Evolutionary conservation across 2,113 vertebrate species (phyloP).

Genomic region (Glareola pratincola): DNA sequence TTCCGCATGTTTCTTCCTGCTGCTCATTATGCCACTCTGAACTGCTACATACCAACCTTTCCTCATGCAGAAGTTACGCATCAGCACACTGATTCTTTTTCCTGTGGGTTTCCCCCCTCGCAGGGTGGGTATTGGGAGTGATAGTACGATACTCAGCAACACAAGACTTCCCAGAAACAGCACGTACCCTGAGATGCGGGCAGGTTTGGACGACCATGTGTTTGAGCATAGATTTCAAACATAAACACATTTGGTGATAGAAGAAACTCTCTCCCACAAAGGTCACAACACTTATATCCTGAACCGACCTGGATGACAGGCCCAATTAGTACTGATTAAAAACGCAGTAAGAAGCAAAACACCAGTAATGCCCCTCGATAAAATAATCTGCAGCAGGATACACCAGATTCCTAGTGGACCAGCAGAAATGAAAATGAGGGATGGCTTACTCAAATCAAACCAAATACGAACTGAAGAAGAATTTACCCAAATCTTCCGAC

Average conservation of each 20-base stretch:
- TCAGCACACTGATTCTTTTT: neutral
- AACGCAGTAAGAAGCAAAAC: neutral
- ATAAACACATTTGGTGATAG: conserved; percentile 6
- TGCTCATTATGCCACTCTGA: neutral
- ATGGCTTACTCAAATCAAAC: conserved; percentile 9
- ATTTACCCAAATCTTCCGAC: conserved; percentile 34
- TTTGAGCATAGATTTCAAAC: conserved; percentile 12
- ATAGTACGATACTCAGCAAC: neutral
- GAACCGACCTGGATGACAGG: neutral
- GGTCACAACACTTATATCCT: neutral
- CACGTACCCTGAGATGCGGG: neutral
- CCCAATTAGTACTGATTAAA: neutral
- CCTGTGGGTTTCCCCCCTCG: neutral
- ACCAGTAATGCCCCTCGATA: neutral
- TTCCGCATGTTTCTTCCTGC: neutral
- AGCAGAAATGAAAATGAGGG: conserved; percentile 3
- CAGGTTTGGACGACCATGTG: neutral
- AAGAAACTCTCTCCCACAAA: conserved; percentile 1
- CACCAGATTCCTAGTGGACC: neutral
- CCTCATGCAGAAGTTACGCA: neutral
- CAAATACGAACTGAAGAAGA: neutral
- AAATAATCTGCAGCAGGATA: neutral
- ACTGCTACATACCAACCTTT: neutral
- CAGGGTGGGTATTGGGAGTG: neutral
- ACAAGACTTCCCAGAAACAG: neutral